Base-by-base conservation (phyloP, 1,140 invertebrate genomes). In the Oppia nitens region DNA sequence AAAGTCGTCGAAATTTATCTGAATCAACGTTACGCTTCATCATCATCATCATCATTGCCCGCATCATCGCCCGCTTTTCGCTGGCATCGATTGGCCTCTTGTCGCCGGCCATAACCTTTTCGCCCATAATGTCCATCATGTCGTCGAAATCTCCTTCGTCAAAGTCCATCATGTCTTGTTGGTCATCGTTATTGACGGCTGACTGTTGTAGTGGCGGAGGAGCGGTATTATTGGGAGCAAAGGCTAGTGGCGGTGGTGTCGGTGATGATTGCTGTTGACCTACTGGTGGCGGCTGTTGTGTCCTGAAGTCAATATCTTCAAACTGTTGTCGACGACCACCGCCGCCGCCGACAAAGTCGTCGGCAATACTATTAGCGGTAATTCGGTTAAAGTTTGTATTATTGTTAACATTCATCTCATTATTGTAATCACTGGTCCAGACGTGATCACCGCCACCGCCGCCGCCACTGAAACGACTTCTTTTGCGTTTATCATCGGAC, bases 1-100 rank as follows among this genome's bases (percentile, higher is more conserved):
- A 27, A 24, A 53, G 23, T 55, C 28, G 12, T 53, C 53, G 29
- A 29, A 11, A 24, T 9, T 23, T 47, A 29, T 61, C 60, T n/a
- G 55, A 49, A 40, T 61, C 60, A 56, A 14, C 24, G 17, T 52
- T n/a, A n/a, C 28, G 45, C 17, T 53, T 24, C 24, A 57, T n/a
- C 47, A 56, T 53, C 28, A 49, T 45, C 20, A 52, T 56, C 20
- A 52, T 56, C 20, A 57, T 2, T 11, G 56, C 40, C 26, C 21
- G n/a, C n/a, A 57, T 47, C 53, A 47, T 32, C n/a, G 49, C 24
- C 24, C 47, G 6, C 27, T 23, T 28, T n/a, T 23, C 21, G 49
- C 14, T 14, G n/a, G 24, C 12, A 45, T 1, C 14, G 4, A 14
- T n/a, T 27, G 51, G 14, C 25, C 26, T 17, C 23, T 14, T 14